A percentile compares a stretch with the other conserved stretches of the same genome.
These are phyloP conservation scores for Tetranychus cinnabarinus DNA, from an alignment of 1,140 invertebrate genomes.

Conservation along the genomic window DNA sequence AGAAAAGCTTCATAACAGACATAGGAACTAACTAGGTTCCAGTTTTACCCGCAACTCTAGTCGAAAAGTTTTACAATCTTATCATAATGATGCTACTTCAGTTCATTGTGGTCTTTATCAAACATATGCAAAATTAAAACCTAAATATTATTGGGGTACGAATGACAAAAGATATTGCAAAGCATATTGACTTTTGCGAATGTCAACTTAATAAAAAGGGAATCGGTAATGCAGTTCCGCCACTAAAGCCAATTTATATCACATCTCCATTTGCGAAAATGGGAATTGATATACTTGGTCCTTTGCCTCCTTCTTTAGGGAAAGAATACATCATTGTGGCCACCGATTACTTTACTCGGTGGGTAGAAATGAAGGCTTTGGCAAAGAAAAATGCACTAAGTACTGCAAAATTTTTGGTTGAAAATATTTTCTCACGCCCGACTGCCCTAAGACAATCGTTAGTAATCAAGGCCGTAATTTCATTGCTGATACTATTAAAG, in stretches of 20 bases:
- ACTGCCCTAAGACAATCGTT: background rate
- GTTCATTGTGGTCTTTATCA: slow-evolving; percentile 1
- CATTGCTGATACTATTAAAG: background rate
- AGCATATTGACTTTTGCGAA: background rate
- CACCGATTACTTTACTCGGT: background rate
- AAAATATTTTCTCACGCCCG: background rate
- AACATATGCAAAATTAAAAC: background rate
- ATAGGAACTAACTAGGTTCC: no score
- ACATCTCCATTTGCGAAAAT: background rate
- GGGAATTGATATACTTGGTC: background rate
- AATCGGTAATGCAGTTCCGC: background rate
- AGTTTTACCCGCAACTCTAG: no score
- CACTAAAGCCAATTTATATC: background rate
- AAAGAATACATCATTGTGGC: background rate
- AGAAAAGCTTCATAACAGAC: no score
- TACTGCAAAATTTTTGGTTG: background rate
- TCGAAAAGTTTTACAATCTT: no score
- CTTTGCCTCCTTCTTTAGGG: background rate
- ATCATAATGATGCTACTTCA: background rate
- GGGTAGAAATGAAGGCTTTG: background rate
- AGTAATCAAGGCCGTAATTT: background rate
- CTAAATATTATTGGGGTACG: background rate
- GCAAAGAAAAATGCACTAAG: background rate
- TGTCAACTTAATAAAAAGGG: background rate
- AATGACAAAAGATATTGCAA: background rate